Conservation (phyloP, 1,140 invertebrate genomes). For the Drosophila nikananu region DNA sequence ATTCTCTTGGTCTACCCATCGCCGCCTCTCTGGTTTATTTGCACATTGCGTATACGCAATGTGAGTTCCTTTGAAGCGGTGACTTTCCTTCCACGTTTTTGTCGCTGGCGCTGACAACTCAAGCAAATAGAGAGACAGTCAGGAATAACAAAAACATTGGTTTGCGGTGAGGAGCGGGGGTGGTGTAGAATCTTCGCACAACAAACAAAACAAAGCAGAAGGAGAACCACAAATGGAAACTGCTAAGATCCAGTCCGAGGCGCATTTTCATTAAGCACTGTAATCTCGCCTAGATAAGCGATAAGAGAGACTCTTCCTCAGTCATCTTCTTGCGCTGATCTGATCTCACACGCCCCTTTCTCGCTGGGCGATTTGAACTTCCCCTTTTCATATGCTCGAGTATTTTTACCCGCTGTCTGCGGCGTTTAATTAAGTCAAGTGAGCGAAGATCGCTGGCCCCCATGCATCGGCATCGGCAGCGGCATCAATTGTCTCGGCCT, state of each 20-base stretch:
- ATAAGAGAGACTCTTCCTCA: conserved; percentile 55
- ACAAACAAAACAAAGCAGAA: conserved; percentile 11
- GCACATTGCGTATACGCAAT: conserved; percentile 75
- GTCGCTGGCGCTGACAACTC: conserved; percentile 61
- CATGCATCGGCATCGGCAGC: conserved; percentile 35
- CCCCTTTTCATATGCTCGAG: conserved; percentile 52
- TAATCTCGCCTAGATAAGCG: conserved; percentile 69
- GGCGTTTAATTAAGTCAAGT: conserved; percentile 82
- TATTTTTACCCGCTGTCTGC: conserved; percentile 46
- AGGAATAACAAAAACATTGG: conserved; percentile 15
- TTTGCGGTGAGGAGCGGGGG: neutral
- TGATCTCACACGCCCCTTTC: conserved; percentile 56
- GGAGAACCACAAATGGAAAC: conserved; percentile 8
- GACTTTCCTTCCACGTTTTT: conserved; percentile 57
- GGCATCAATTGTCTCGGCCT: conserved; percentile 53
- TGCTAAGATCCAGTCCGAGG: conserved; percentile 34
- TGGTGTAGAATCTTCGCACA: conserved; percentile 11
- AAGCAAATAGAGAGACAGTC: conserved; percentile 56
- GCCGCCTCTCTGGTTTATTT: conserved; percentile 61
- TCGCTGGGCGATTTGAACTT: conserved; percentile 43
- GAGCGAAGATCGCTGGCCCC: conserved; percentile 73
- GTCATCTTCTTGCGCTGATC: conserved; percentile 44
- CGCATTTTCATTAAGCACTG: conserved; percentile 22
- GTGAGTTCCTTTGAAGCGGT: conserved; percentile 75
- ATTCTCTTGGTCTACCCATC: conserved; percentile 2